These are phyloP conservation scores for Blastobasis lacticolella DNA, from an alignment of 2,888 invertebrate genomes.

Conservation along the genomic window DNA sequence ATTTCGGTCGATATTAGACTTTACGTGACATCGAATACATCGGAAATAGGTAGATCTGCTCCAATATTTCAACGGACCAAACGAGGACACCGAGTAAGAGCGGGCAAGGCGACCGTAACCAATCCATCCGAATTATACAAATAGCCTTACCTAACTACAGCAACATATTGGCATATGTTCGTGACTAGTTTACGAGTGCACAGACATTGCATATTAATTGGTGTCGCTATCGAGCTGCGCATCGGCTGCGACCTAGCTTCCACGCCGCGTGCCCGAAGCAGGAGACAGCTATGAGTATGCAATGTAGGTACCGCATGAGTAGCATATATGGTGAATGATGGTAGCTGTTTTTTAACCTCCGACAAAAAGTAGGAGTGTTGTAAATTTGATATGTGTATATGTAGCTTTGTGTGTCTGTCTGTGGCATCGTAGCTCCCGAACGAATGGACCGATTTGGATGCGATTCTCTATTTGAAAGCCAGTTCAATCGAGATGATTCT, in stretches of 20 bases:
- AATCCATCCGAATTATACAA: slow-evolving; percentile 65
- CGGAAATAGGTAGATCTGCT: background rate
- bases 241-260: slow-evolving; percentile 58
- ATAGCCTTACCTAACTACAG: slow-evolving; percentile 63
- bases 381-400: too few species aligned
- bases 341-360: too few species aligned
- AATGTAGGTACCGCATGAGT: too few species aligned
- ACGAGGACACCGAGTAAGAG: slow-evolving; percentile 3
- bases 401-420: too few species aligned
- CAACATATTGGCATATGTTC: slow-evolving; percentile 70
- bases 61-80: background rate
- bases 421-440: too few species aligned
- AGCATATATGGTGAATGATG: too few species aligned
- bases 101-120: slow-evolving; percentile 30
- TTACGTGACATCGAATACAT: background rate
- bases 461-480: too few species aligned
- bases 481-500: too few species aligned
- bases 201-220: slow-evolving; percentile 73
- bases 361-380: too few species aligned
- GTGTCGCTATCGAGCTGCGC: slow-evolving; percentile 62
- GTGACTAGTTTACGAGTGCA: slow-evolving; percentile 71
- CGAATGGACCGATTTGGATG: too few species aligned
- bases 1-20: too few species aligned
- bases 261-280: slow-evolving; percentile 18
- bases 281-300: too few species aligned